Evolutionary conservation across 53 echinoderm and acorn worm species (phyloP).

Genomic region (Temnopleurus reevesii): DNA sequence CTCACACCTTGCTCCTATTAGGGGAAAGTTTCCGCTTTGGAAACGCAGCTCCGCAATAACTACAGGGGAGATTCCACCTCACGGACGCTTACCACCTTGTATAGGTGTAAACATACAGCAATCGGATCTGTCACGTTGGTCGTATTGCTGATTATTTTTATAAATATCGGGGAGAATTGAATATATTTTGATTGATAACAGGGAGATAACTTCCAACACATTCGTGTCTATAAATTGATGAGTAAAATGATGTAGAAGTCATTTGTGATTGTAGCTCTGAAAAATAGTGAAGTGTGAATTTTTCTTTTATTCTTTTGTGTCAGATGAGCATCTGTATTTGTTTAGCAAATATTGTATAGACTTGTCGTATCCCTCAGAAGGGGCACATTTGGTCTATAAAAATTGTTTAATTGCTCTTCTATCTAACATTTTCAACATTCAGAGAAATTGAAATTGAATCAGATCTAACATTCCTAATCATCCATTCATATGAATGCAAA

Average conservation of each 20-base stretch:
- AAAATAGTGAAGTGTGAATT: too few relatives aligned
- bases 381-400: too few relatives aligned
- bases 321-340: background rate
- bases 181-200: slow-evolving; percentile 48
- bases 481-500: too few relatives aligned
- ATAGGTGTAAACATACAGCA: background rate
- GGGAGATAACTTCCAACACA: slow-evolving; percentile 39
- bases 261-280: background rate
- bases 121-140: slow-evolving; percentile 22
- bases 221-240: slow-evolving; percentile 13
- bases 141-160: background rate
- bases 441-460: too few relatives aligned
- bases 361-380: too few relatives aligned
- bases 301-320: background rate
- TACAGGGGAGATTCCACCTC: background rate
- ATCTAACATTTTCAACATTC: too few relatives aligned
- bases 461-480: too few relatives aligned
- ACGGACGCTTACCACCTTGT: background rate
- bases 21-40: background rate
- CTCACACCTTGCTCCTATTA: slow-evolving; percentile 33
- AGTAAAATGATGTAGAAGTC: background rate
- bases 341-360: background rate
- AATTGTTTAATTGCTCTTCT: too few relatives aligned
- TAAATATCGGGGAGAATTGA: slow-evolving; percentile 3
- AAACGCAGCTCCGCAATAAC: background rate